Base-by-base conservation (phyloP, 2,888 invertebrate species). In the Tethea ocularis region DNA sequence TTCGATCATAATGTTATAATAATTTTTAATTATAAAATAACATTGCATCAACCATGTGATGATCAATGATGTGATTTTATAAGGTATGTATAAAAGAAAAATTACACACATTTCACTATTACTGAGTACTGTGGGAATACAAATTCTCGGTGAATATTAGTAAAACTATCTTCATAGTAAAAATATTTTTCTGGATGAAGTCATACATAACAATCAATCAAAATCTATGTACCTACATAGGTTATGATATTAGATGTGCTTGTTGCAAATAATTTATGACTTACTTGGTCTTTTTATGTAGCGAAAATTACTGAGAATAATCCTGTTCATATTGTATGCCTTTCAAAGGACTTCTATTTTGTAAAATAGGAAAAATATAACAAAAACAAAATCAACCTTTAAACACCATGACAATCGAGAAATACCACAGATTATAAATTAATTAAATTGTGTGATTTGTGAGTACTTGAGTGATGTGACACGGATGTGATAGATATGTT, bases 301-400 rank as follows among this genome's bases (percentile, higher is more conserved):
- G 71, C 88, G 86, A 78, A 86, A 89, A 63, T 82, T 81, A 67
- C 82, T 87, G 62, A 86, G 73, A 71, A 92, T 82, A 75, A 93
- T 77, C 80, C 91, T 87, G 77, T 91, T 90, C 92, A 93, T 82
- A 41, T 68, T 90, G 71, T 82, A 79, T 75, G 68, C 64, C 67
- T 74, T 33, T 68, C 61, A 58, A 63, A 72, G 67, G 66, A 61
- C 58, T 72, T 68, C 67, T 66, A 69, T 73, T 75, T 69, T 66
- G 68, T 71, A 73, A 78, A 83, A 77, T 81, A 75, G 68, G 74
- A 82, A 86, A 84, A 86, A 79, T 83, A 20, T 46, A 80, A 84
- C 77, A 87, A 89, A 88, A 92, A 90, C 89, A 91, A 91, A 88
- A 80, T 91, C 87, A 88, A 88, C 88, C 87, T 87, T 80, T 86